Percentiles rank a stretch among this genome's conserved stretches.
Evolutionary conservation across 2,888 invertebrate genomes (phyloP).

Genomic region (Deilephila porcellus): DNA sequence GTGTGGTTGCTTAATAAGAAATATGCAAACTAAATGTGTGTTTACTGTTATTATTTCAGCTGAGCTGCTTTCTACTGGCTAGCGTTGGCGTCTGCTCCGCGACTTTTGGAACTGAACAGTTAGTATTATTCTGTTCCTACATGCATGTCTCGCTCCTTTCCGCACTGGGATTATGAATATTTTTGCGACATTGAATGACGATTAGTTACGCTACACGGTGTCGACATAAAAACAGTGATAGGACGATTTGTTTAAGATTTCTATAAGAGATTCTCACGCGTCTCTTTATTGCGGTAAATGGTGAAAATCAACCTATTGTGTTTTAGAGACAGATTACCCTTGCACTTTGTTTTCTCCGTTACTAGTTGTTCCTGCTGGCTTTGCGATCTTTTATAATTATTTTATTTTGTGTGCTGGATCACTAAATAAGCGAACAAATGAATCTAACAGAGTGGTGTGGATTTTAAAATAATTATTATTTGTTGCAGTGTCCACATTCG

Average conservation of each 20-base stretch:
- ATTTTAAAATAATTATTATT: slow-evolving; percentile 28
- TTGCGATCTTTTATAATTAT: slow-evolving; percentile 59
- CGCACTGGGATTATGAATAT: background rate
- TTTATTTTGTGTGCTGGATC: slow-evolving; percentile 33
- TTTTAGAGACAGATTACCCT: slow-evolving; percentile 59
- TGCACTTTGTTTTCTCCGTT: slow-evolving; percentile 65
- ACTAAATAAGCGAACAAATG: slow-evolving; percentile 11
- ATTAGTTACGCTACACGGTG: slow-evolving; percentile 51
- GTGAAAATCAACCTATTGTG: slow-evolving; percentile 78
- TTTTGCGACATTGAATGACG: slow-evolving; percentile 25
- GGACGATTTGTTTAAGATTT: slow-evolving; percentile 74
- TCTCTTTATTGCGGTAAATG: slow-evolving; percentile 74
- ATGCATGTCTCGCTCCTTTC: slow-evolving; percentile 30
- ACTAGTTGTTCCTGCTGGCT: slow-evolving; percentile 60
- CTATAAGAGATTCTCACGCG: slow-evolving; percentile 76
- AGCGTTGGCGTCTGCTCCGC: slow-evolving; percentile 77
- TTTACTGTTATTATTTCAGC: slow-evolving; percentile 72
- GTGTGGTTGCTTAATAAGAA: background rate
- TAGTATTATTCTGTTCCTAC: slow-evolving; percentile 63
- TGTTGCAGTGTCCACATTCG: slow-evolving; percentile 84
- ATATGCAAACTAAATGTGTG: slow-evolving; percentile 30
- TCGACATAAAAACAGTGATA: slow-evolving; percentile 70
- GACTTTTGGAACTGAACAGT: slow-evolving; percentile 83
- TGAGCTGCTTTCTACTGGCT: slow-evolving; percentile 76
- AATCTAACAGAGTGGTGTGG: background rate